Evolutionary conservation across 2,888 invertebrate genomes (phyloP).

Genomic region (Unio delphinus): DNA sequence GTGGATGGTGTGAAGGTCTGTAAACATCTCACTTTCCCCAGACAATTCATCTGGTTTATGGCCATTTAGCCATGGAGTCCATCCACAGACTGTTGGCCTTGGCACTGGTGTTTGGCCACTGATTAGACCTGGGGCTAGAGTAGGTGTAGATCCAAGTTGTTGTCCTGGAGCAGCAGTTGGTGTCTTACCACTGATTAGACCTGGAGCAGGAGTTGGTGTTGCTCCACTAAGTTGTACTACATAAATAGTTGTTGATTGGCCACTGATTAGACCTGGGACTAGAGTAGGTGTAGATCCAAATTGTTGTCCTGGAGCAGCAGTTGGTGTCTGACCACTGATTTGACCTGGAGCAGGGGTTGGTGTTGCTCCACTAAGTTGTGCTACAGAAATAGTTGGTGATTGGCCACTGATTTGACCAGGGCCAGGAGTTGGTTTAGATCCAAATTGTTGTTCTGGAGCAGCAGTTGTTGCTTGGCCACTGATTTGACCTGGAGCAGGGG

Average conservation of each 20-base stretch:
- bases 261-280: constrained; percentile 15
- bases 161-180: constrained; percentile 24
- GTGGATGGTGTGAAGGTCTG: constrained; percentile 32
- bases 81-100: constrained; percentile 76
- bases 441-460: neutral
- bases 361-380: constrained; percentile 2
- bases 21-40: constrained; percentile 64
- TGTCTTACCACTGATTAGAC: constrained; percentile 11
- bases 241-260: constrained; percentile 27
- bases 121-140: constrained; percentile 17
- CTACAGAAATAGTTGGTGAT: constrained; percentile 26
- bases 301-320: constrained; percentile 8
- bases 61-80: constrained; percentile 85
- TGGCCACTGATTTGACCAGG: constrained; percentile 7
- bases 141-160: constrained; percentile 17
- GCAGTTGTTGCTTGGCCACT: constrained; percentile 5
- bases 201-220: constrained; percentile 28
- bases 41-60: constrained; percentile 45
- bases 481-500: neutral
- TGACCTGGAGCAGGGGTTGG: constrained; percentile 8
- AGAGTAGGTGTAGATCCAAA: neutral
- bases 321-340: constrained; percentile 21
- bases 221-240: constrained; percentile 12
- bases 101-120: constrained; percentile 19
- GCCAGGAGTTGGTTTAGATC: constrained; percentile 9